A percentile compares a stretch with the other conserved stretches of the same genome.
These are phyloP conservation scores for Sarcophilus harrisii DNA, from an alignment of 2,797 vertebrate genomes.

Conservation along the genomic window DNA sequence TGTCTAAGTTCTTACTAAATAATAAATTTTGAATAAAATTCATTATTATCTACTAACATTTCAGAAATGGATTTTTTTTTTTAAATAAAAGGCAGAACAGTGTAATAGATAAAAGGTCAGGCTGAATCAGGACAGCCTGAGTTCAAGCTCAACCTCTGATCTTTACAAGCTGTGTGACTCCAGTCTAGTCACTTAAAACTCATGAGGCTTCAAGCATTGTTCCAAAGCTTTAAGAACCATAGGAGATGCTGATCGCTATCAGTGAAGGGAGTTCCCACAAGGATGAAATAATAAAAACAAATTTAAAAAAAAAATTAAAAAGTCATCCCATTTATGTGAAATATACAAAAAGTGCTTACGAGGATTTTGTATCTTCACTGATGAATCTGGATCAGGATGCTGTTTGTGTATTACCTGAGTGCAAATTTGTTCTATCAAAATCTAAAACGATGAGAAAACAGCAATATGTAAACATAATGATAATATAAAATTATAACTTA, in stretches of 20 bases:
- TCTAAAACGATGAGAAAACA: slow-evolving; percentile 84
- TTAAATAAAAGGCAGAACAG: slow-evolving; percentile 53
- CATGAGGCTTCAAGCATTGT: background rate
- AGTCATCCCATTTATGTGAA: slow-evolving; percentile 22
- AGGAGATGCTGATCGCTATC: background rate
- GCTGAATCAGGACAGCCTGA: background rate
- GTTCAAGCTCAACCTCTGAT: background rate
- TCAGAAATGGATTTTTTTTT: slow-evolving; percentile 36
- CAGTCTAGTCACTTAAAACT: background rate
- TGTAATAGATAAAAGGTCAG: background rate
- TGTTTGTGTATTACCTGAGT: slow-evolving; percentile 99
- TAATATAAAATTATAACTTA: background rate
- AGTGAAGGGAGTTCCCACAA: background rate
- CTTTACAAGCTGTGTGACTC: background rate
- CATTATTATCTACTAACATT: background rate
- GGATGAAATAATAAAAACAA: background rate
- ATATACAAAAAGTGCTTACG: slow-evolving; percentile 88
- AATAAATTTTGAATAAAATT: slow-evolving; percentile 44
- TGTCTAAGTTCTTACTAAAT: slow-evolving; percentile 44
- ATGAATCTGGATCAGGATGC: slow-evolving; percentile 97
- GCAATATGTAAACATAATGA: slow-evolving; percentile 46
- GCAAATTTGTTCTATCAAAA: slow-evolving; percentile 98
- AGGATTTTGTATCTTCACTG: slow-evolving; percentile 98
- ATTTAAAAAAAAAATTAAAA: background rate
- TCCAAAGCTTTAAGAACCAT: background rate